A percentile compares a stretch with the other conserved stretches of the same genome.
Conservation (phyloP, 2,888 invertebrate genomes). For the Cetonia aurata region DNA sequence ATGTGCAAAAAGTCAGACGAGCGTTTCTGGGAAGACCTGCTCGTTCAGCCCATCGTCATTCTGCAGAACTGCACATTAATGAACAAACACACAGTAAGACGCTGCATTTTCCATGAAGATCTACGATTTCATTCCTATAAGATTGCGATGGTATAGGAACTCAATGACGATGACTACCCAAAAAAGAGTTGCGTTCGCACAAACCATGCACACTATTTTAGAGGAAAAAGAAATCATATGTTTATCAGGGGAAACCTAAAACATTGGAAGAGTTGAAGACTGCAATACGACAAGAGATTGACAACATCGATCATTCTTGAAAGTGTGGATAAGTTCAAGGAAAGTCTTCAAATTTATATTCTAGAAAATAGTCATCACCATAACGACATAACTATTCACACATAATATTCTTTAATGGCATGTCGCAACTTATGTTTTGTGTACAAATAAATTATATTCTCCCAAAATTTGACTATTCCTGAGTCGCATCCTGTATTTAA, state of each 20-base stretch:
- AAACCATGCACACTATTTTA: neutral
- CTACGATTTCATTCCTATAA: neutral
- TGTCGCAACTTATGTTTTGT: neutral
- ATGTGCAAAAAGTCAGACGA: neutral
- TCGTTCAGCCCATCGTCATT: conserved; percentile 4
- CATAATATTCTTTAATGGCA: conserved; percentile 13
- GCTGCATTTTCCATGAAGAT: neutral
- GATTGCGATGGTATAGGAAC: neutral
- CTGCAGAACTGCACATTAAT: conserved; percentile 1
- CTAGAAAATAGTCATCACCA: conserved; percentile 2
- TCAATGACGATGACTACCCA: neutral
- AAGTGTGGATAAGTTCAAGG: conserved; percentile 3
- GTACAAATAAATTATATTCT: conserved; percentile 2
- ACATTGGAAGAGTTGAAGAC: conserved; percentile 1
- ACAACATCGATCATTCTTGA: conserved; percentile 1
- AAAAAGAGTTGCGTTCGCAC: neutral
- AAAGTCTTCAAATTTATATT: too few relatives aligned
- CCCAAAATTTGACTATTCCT: conserved; percentile 7
- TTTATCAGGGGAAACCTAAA: neutral
- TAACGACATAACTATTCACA: conserved; percentile 8
- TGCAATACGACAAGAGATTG: neutral
- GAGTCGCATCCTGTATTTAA: neutral
- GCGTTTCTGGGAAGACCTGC: neutral
- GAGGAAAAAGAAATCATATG: neutral
- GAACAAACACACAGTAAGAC: neutral